Evolutionary conservation across 1,140 invertebrate genomes (phyloP).

Genomic region (Bursaphelenchus mucronatus): DNA sequence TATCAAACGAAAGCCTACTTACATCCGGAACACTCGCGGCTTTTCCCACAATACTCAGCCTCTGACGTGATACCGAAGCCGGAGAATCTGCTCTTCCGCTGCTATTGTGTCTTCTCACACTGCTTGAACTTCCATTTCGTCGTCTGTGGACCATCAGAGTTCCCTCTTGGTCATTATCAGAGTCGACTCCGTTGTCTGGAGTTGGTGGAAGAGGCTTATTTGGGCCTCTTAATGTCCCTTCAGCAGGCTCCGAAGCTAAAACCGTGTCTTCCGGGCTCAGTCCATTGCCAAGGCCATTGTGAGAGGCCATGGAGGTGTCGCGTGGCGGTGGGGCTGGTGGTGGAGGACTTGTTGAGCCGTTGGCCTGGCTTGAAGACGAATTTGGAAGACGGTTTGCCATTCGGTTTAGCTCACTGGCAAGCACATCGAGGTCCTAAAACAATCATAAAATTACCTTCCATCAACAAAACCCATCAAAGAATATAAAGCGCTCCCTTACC

Average conservation of each 20-base stretch:
- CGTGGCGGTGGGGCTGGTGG: slow-evolving; percentile 75
- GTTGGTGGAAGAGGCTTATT: slow-evolving; percentile 87
- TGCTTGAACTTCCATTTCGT: slow-evolving; percentile 16
- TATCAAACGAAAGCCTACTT: slow-evolving; percentile 20
- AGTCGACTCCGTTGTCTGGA: slow-evolving; percentile 63
- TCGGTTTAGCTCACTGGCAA: slow-evolving; percentile 52
- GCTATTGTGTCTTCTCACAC: slow-evolving; percentile 7
- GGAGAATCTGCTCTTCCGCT: slow-evolving; percentile 6
- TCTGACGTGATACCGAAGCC: slow-evolving; percentile 31
- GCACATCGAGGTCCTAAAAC: slow-evolving; percentile 50
- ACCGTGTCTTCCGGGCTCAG: slow-evolving; percentile 74
- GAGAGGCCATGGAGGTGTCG: slow-evolving; percentile 56
- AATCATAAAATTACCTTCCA: not conserved
- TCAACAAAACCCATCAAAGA: no score
- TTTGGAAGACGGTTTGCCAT: slow-evolving; percentile 41
- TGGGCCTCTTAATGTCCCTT: slow-evolving; percentile 64
- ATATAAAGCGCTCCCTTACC: slow-evolving; percentile 26
- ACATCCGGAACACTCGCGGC: slow-evolving; percentile 51
- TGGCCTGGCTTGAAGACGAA: slow-evolving; percentile 46
- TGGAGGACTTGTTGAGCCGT: slow-evolving; percentile 69
- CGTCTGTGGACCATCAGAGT: slow-evolving; percentile 33
- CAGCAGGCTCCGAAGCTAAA: slow-evolving; percentile 79
- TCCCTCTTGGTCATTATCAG: slow-evolving; percentile 63
- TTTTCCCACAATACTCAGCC: slow-evolving; percentile 45
- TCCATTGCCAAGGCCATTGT: slow-evolving; percentile 34